Evolutionary conservation across 1,140 invertebrate genomes (phyloP), one percentile per base, ranked within the genome.

Genomic region (Mamestra configurata): DNA sequence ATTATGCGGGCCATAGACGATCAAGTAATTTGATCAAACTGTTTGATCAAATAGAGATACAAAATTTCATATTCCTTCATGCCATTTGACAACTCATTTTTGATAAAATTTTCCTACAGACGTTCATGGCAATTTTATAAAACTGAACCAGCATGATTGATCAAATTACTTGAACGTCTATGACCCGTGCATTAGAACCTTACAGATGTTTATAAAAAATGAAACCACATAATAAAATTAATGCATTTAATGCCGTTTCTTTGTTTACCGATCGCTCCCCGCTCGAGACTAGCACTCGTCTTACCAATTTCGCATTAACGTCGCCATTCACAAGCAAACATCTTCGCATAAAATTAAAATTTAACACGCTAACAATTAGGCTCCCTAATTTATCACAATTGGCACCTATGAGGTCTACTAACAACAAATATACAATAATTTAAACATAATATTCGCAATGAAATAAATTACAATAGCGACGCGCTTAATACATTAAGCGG

Each of bases 361-460:
- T 84, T 83, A 90, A 89, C 80, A 84, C 49, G 57, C 82, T 88
- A 90, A 87, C 81, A 89, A 86, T 93, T 94, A 94, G 92, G 92
- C 91, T 91, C 81, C 89, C 89, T 90, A 92, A 90, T 92, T 92
- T 94, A 94, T 94, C 93, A 95, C 93, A 95, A 94, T 95, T 93
- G 90, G 90, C 92, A 93, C 92, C 92, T 90, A 92, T 82, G 86
- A 92, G 86, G 87, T 89, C 86, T 91, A 90, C 89, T 81, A 89
- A 89, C 78, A 87, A 92, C 87, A 88, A 84, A 86, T 84, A 86
- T 89, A 92, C 89, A 93, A 93, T 92, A 93, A 93, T 93, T 94
- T 92, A 94, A 93, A 91, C 79, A 85, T 90, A 86, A 90, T 89
- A 93, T 88, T 87, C 81, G 88, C 84, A 86, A 88, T 80, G 85